Evolutionary conservation across 2,797 vertebrate genomes (phyloP), one percentile per base, ranked within the genome.

Genomic region (Pampus argenteus): DNA sequence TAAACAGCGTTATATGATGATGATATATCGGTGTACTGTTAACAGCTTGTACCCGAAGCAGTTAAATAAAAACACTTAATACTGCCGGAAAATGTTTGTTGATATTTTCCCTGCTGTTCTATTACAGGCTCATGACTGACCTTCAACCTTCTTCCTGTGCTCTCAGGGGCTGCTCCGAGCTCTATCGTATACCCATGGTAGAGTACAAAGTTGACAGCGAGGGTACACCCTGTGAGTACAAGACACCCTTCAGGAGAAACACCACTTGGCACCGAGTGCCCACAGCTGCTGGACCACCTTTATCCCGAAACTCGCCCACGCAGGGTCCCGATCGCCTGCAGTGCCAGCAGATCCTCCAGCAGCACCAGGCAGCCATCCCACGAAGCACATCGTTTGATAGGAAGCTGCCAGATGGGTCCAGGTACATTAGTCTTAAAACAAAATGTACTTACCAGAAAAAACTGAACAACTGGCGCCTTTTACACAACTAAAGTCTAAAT

Each of bases 121-220:
- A 25, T 59, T 29, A 2, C 1, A 22, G 26, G 40, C 8, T 47
- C 28, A 34, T 42, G 23, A 0, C 60, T 79, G 28, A 82, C 61
- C 56, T 64, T 54, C 31, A 63, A 70, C 72, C 52, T 22, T 38
- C 42, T 60, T 23, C n/a, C 49, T 72, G 10, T 61, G 38, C 6
- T 45, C 59, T 45, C 91, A 99, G 98, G 93, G 98, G 98, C 69
- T 99, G 96, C 86, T 99, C 98, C 1, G 98, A 99, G 92, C 96
- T 99, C 31, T 98, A 97, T 91, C 96, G 97, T 71, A 97, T 99
- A 69, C 98, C 98, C 67, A 96, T 99, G 97, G 98, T 99, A 78
- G 98, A 99, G 87, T 99, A 99, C 89, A 99, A 99, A 87, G 95
- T 99, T 20, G 97, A 99, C 94, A 99, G 97, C 1, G 97, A 98